A percentile compares a stretch with the other conserved stretches of the same genome.
Conservation (phyloP, 2,888 invertebrate species). For the Luperina nickerlii region DNA sequence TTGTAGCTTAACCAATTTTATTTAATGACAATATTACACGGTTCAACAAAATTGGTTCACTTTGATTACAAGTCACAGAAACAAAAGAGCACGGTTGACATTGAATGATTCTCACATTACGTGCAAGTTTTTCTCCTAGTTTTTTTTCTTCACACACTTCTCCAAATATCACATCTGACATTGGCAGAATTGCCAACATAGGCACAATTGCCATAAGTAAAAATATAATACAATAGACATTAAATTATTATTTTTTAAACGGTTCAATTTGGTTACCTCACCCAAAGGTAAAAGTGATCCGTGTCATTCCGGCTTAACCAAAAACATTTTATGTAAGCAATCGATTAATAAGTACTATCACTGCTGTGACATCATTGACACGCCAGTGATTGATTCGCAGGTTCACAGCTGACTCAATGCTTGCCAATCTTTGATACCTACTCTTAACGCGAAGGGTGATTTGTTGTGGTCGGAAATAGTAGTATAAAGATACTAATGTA, state of each 20-base stretch:
- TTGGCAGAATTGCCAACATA: not conserved
- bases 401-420: conserved; percentile 47
- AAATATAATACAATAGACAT: not conserved
- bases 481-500: not conserved
- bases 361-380: conserved; percentile 43
- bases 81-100: not conserved
- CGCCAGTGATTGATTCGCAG: conserved; percentile 47
- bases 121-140: not conserved
- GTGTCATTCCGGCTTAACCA: not conserved
- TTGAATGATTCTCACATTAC: not conserved
- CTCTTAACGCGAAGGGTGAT: conserved; percentile 16
- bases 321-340: conserved; percentile 20
- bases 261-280: not conserved
- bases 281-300: not conserved
- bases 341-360: conserved; percentile 33
- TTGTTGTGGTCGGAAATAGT: conserved; percentile 29
- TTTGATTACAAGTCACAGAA: not conserved
- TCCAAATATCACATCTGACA: not conserved
- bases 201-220: not conserved
- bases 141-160: not conserved
- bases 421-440: conserved; percentile 37
- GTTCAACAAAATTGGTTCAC: not conserved
- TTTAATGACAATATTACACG: not conserved
- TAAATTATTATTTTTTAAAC: no score
- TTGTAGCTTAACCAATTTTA: no score